phyloP scores from a whole-genome alignment of 92 coral and sea anemone genomes.

The Nematostella vectensis region DNA sequence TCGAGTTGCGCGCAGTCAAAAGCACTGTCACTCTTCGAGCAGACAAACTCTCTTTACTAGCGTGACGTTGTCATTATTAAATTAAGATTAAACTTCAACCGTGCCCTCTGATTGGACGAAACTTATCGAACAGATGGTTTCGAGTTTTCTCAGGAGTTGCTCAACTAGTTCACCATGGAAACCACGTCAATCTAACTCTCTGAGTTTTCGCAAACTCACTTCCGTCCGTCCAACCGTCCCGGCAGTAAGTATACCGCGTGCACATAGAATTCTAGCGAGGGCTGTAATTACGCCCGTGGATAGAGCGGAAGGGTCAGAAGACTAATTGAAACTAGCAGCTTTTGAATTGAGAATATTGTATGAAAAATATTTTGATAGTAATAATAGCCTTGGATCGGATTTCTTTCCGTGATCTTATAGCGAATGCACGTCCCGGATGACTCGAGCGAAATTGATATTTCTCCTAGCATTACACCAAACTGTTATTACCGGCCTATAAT shows the following conservation, averaged over 20 bases:
- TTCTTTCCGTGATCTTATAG: slow-evolving; percentile 63
- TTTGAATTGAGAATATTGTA: slow-evolving; percentile 55
- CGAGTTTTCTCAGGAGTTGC: slow-evolving; percentile 88
- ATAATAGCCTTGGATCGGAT: slow-evolving; percentile 52
- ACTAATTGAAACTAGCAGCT: slow-evolving; percentile 41
- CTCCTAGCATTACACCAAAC: slow-evolving; percentile 52
- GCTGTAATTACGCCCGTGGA: no score
- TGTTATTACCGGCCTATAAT: slow-evolving; percentile 76
- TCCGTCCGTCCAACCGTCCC: slow-evolving; percentile 76
- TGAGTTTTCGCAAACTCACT: slow-evolving; percentile 68
- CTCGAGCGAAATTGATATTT: slow-evolving; percentile 35
- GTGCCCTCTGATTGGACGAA: slow-evolving; percentile 66
- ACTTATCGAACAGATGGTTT: slow-evolving; percentile 80
- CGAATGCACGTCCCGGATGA: slow-evolving; percentile 22
- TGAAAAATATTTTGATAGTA: slow-evolving; percentile 81
- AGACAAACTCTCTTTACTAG: slow-evolving; percentile 84
- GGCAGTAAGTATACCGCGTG: no score
- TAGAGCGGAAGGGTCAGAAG: slow-evolving; percentile 42
- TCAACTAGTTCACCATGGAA: slow-evolving; percentile 80
- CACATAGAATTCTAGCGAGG: no score
- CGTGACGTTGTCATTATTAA: slow-evolving; percentile 99
- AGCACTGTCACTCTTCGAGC: slow-evolving; percentile 85
- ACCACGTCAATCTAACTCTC: slow-evolving; percentile 88
- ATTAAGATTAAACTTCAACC: slow-evolving; percentile 89
- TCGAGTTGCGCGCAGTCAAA: slow-evolving; percentile 94